Percentiles rank a stretch among this genome's conserved stretches.
phyloP scores from a whole-genome alignment of 2,113 vertebrate genomes.

The Hippocampus guttulatus region DNA sequence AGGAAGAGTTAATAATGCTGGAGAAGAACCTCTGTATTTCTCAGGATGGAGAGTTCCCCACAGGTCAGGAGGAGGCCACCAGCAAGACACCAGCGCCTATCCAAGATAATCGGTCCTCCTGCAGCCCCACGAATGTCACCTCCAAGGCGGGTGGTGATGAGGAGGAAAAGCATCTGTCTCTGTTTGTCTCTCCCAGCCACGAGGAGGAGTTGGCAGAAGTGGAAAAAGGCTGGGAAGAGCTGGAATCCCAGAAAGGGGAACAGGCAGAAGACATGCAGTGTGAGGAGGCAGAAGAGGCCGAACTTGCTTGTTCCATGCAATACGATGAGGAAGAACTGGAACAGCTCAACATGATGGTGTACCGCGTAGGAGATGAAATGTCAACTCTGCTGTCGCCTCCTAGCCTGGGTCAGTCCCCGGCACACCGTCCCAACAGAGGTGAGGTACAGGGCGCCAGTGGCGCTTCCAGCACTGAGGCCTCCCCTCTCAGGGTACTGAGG shows the following conservation, averaged over 20 bases:
- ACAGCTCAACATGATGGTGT: conserved; percentile 92
- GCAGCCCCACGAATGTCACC: conserved; percentile 37
- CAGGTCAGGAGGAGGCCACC: conserved; percentile 47
- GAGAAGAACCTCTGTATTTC: conserved; percentile 91
- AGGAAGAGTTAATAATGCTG: conserved; percentile 83
- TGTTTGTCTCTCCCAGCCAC: conserved; percentile 57
- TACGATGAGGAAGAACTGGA: conserved; percentile 94
- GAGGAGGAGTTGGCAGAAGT: conserved; percentile 73
- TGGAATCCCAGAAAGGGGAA: conserved; percentile 70
- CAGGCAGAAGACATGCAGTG: conserved; percentile 78
- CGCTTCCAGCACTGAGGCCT: conserved; percentile 71
- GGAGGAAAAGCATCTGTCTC: conserved; percentile 45
- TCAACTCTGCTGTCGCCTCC: conserved; percentile 92
- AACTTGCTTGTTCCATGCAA: conserved; percentile 97
- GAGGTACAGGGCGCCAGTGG: conserved; percentile 54
- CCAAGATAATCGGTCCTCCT: conserved; percentile 51
- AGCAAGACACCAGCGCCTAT: conserved; percentile 22
- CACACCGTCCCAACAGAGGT: conserved; percentile 59
- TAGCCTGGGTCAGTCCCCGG: conserved; percentile 84
- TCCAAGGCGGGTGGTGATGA: conserved; percentile 20
- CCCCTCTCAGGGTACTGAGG: conserved; percentile 68
- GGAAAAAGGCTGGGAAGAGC: conserved; percentile 78
- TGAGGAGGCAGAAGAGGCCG: conserved; percentile 79
- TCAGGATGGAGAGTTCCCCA: conserved; percentile 79
- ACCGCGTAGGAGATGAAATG: conserved; percentile 91